phyloP scores from a whole-genome alignment of 1,140 invertebrate species.

The Steinernema khuongi region DNA sequence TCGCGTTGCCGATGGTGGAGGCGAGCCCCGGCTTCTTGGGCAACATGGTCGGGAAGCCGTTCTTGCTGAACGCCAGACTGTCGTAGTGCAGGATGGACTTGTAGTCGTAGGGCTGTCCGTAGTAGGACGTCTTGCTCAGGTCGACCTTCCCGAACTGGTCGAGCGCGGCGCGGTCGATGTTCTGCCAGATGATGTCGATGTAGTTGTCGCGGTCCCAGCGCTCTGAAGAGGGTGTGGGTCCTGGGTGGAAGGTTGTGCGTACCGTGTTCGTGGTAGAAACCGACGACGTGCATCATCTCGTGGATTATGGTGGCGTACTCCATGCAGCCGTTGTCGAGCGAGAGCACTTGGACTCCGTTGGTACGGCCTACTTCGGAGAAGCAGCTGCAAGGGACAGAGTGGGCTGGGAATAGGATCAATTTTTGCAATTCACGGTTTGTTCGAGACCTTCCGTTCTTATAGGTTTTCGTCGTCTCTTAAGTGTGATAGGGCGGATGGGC shows the following conservation, averaged over 20 bases:
- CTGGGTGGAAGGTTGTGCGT: background rate
- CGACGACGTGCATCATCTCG: conserved; percentile 57
- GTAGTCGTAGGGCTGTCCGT: conserved; percentile 57
- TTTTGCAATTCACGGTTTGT: too few relatives aligned
- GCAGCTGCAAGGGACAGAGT: conserved; percentile 43
- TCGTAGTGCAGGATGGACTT: conserved; percentile 57
- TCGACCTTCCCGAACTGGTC: conserved; percentile 57
- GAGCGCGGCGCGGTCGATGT: conserved; percentile 51
- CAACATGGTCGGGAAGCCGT: conserved; percentile 58
- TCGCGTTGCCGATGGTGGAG: conserved; percentile 56
- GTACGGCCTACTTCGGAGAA: conserved; percentile 58
- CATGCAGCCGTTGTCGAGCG: conserved; percentile 58
- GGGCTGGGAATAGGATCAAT: too few relatives aligned
- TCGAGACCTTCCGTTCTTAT: too few relatives aligned
- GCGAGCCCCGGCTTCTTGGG: conserved; percentile 55
- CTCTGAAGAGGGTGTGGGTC: conserved; percentile 34
- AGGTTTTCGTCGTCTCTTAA: too few relatives aligned
- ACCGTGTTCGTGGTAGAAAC: conserved; percentile 57
- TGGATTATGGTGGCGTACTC: conserved; percentile 59
- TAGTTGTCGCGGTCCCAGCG: conserved; percentile 58
- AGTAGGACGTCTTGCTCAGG: conserved; percentile 56
- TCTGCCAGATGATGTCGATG: conserved; percentile 58
- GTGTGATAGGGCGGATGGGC: too few relatives aligned
- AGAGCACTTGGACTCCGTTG: conserved; percentile 55
- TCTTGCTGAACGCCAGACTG: conserved; percentile 58